Percentiles rank a stretch among this genome's conserved stretches.
phyloP scores from a whole-genome alignment of 2,888 invertebrate genomes.

The Sminthurides aquaticus region DNA sequence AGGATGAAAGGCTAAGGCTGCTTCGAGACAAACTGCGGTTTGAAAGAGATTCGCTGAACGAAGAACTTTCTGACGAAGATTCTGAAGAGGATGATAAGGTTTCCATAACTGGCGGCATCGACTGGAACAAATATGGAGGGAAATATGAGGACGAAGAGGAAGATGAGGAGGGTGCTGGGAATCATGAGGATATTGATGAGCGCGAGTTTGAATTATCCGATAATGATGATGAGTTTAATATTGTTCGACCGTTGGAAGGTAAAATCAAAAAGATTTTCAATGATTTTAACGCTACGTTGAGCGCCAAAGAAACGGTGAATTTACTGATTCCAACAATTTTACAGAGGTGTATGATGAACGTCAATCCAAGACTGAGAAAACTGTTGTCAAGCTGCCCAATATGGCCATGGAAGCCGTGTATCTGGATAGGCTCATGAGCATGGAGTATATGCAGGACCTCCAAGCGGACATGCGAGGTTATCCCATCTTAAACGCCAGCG shows the following conservation, averaged over 20 bases:
- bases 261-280: not conserved
- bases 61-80: slow-evolving; percentile 11
- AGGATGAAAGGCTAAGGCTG: slow-evolving; percentile 5
- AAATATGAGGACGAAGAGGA: slow-evolving; percentile 31
- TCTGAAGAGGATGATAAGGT: slow-evolving; percentile 28
- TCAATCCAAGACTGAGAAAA: slow-evolving; percentile 19
- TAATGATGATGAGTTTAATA: slow-evolving; percentile 38
- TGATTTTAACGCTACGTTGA: not conserved
- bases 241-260: slow-evolving; percentile 21
- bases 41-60: slow-evolving; percentile 15
- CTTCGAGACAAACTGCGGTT: slow-evolving; percentile 11
- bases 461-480: slow-evolving; percentile 41
- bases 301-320: not conserved
- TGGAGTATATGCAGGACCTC: slow-evolving; percentile 36
- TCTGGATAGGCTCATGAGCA: slow-evolving; percentile 38
- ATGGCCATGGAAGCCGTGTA: slow-evolving; percentile 34
- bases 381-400: slow-evolving; percentile 32
- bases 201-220: slow-evolving; percentile 34
- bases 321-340: not conserved
- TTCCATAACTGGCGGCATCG: slow-evolving; percentile 14
- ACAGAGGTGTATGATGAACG: slow-evolving; percentile 29
- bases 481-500: slow-evolving; percentile 17
- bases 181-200: slow-evolving; percentile 27
- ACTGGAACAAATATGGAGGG: slow-evolving; percentile 30
- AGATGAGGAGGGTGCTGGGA: slow-evolving; percentile 14